phyloP scores from a whole-genome alignment of 2,113 vertebrate genomes.

The Scomber scombrus region DNA sequence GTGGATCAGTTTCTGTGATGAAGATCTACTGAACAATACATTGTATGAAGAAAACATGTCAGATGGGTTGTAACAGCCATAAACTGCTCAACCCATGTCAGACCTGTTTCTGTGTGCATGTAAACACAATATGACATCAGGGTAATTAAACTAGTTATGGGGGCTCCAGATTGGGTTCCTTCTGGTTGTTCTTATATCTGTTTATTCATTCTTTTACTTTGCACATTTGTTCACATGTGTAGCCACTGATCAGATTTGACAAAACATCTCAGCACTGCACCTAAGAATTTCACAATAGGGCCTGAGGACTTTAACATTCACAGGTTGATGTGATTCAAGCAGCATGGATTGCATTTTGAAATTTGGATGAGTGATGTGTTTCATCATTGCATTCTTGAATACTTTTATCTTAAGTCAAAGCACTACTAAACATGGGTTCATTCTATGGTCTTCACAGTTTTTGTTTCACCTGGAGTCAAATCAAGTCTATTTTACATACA shows the following conservation, averaged over 20 bases:
- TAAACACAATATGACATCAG: conserved; percentile 43
- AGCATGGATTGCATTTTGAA: not conserved
- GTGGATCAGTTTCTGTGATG: not conserved
- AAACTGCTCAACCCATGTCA: conserved; percentile 27
- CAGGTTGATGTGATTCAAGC: not conserved
- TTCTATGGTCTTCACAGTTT: no score
- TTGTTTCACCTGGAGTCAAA: no score
- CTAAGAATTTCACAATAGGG: not conserved
- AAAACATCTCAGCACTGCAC: not conserved
- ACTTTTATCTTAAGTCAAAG: no score
- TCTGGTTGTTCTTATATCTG: conserved; percentile 8
- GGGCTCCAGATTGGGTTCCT: conserved; percentile 9
- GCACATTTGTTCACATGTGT: not conserved
- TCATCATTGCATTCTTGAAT: no score
- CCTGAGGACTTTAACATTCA: not conserved
- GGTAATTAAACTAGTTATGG: conserved; percentile 31
- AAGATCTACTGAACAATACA: not conserved
- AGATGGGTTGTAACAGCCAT: conserved; percentile 2
- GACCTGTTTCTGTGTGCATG: conserved; percentile 47
- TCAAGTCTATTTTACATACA: no score
- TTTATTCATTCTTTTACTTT: conserved; percentile 3
- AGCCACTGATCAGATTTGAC: not conserved
- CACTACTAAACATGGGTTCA: no score
- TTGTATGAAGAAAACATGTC: not conserved
- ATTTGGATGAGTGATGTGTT: no score